Evolutionary conservation across 2,113 vertebrate species (phyloP), one percentile per base, ranked within the genome.

Genomic region (Casuarius casuarius): DNA sequence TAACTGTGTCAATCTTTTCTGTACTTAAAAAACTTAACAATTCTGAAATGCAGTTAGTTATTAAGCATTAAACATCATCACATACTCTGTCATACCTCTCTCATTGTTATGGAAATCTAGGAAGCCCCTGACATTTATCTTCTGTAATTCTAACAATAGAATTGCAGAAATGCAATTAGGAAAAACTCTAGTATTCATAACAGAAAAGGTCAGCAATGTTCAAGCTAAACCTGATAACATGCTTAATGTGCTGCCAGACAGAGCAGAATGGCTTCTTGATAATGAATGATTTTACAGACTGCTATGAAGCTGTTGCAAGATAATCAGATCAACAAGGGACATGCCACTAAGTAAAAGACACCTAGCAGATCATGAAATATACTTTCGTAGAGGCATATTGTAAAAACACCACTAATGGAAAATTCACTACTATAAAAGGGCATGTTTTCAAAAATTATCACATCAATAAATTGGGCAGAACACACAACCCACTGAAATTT

Each of bases 181-280:
- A 87, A 68, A 54, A 88, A 75, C 52, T 90, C 22, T 2, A 75
- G 35, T 95, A 80, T 74, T 83, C 58, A 72, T 87, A 96, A 91
- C 58, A 95, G 76, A 96, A 94, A 97, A 97, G 88, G 81, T 95
- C 97, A 97, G 87, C 23, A 65, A 19, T 77, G 93, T 83, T 95
- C 95, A 79, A 96, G 92, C 73, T 97, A 95, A 96, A 90, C 52
- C 65, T 88, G 59, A 56, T 94, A 92, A 96, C 84, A 91, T 38
- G 94, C 96, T 91, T 96, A 92, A 95, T 95, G n/a, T 56, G 94
- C 80, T 97, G 84, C 78, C 91, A 96, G 33, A 96, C 88, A 86
- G 29, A 95, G 90, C 87, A 95, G 51, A 90, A 92, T 35, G 25
- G n/a, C 70, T 97, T 92, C 44, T 82, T 72, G 91, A 90, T 95